phyloP scores from a whole-genome alignment of 1,140 invertebrate genomes.

The Papilio polyxenes region DNA sequence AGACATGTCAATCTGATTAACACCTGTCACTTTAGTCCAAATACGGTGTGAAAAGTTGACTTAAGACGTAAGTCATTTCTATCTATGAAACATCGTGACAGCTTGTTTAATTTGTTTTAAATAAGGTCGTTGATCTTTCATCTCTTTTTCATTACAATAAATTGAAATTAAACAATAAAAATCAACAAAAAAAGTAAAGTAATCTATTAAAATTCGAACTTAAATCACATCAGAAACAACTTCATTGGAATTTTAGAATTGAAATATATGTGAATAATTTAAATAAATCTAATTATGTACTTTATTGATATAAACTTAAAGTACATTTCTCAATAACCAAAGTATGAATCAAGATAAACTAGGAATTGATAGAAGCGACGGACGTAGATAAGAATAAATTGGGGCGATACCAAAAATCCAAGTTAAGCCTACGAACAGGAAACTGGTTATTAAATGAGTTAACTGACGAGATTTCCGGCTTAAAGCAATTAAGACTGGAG shows the following conservation, averaged over 20 bases:
- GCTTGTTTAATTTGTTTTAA: neutral
- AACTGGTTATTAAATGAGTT: conserved; percentile 37
- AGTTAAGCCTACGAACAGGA: conserved; percentile 32
- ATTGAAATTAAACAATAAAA: neutral
- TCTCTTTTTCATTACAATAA: neutral
- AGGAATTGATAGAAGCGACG: conserved; percentile 28
- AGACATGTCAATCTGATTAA: neutral
- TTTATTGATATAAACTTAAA: neutral
- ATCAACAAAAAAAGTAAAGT: neutral
- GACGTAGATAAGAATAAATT: conserved; percentile 34
- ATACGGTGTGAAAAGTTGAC: conserved; percentile 17
- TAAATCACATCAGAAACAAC: conserved; percentile 13
- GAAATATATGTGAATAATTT: conserved; percentile 12
- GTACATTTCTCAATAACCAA: conserved; percentile 13
- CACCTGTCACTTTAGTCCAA: conserved; percentile 19
- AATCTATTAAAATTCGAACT: neutral
- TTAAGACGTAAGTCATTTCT: neutral
- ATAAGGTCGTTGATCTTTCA: too few species aligned
- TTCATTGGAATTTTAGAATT: conserved; percentile 22
- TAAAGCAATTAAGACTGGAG: conserved; percentile 32
- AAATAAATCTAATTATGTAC: neutral
- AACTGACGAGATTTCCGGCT: conserved; percentile 36
- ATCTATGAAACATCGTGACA: neutral
- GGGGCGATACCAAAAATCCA: conserved; percentile 27
- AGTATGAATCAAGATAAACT: conserved; percentile 14